Evolutionary conservation across 2,888 invertebrate genomes (phyloP).

Genomic region (Dendrolimus houi): DNA sequence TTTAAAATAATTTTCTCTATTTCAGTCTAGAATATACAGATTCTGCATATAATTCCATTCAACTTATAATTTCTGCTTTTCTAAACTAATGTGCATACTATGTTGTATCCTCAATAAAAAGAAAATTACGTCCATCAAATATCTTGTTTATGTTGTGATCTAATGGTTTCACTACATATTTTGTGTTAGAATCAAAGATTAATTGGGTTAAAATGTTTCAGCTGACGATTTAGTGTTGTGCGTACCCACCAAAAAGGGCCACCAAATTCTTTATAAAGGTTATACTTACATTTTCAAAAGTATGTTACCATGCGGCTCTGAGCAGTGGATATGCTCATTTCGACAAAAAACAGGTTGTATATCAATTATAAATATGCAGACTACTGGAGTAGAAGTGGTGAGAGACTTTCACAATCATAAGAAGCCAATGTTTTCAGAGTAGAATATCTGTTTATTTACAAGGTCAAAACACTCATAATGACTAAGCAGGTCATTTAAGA

Average conservation of each 20-base stretch:
- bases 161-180: background rate
- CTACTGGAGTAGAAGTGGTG: conserved; percentile 58
- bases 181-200: conserved; percentile 6
- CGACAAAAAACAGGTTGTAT: conserved; percentile 69
- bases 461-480: too few relatives aligned
- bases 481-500: too few relatives aligned
- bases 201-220: conserved; percentile 33
- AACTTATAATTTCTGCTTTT: background rate
- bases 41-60: background rate
- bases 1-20: too few relatives aligned
- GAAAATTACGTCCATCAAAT: background rate
- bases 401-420: conserved; percentile 67
- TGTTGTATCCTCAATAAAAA: background rate
- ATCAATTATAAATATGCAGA: conserved; percentile 65
- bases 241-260: conserved; percentile 64
- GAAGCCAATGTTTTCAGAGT: conserved; percentile 60
- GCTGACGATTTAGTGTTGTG: conserved; percentile 64
- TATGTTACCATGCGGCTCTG: conserved; percentile 62
- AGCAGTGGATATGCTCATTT: conserved; percentile 66
- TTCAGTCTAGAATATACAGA: too few relatives aligned
- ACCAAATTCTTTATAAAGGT: conserved; percentile 62
- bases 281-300: conserved; percentile 65
- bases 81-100: background rate
- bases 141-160: background rate
- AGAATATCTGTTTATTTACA: conserved; percentile 2